Percentiles rank a stretch among this genome's conserved stretches.
phyloP scores from a whole-genome alignment of 2,113 vertebrate species.

The Oreochromis spilurus region DNA sequence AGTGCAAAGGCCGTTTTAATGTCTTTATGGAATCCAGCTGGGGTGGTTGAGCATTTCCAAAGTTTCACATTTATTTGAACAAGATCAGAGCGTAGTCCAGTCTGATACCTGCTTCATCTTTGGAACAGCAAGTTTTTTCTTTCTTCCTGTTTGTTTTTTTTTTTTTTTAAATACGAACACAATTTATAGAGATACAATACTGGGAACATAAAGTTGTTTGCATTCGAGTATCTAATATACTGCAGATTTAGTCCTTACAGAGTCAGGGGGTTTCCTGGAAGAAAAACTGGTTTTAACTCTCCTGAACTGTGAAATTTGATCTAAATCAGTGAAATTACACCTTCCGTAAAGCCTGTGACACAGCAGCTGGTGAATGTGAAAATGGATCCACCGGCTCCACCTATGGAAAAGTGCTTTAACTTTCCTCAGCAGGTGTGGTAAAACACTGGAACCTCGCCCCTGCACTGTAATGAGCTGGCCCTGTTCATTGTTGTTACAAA shows the following conservation, averaged over 20 bases:
- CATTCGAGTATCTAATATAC: background rate
- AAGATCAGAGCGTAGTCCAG: conserved; percentile 32
- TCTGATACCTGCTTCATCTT: conserved; percentile 1
- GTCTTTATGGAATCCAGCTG: conserved; percentile 70
- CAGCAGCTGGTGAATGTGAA: conserved; percentile 36
- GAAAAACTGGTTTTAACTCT: conserved; percentile 8
- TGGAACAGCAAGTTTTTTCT: background rate
- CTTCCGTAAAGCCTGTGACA: conserved; percentile 36
- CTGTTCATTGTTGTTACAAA: conserved; percentile 2
- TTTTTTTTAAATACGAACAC: background rate
- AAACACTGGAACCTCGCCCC: background rate
- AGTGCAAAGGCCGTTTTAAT: conserved; percentile 50
- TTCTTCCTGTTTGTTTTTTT: background rate
- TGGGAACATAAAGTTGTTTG: background rate
- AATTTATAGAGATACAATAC: conserved; percentile 2
- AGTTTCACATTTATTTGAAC: conserved; percentile 52
- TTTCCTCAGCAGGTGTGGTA: conserved; percentile 39
- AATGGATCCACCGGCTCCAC: background rate
- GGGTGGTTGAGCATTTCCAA: conserved; percentile 29
- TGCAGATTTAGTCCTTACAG: background rate
- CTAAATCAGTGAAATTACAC: conserved; percentile 40
- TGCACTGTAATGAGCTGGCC: background rate
- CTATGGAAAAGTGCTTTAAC: conserved; percentile 1
- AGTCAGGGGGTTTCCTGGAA: background rate
- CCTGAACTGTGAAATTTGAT: conserved; percentile 25